A percentile compares a stretch with the other conserved stretches of the same genome.
Evolutionary conservation across 2,888 invertebrate genomes (phyloP).

Genomic region (Conus canariensis): DNA sequence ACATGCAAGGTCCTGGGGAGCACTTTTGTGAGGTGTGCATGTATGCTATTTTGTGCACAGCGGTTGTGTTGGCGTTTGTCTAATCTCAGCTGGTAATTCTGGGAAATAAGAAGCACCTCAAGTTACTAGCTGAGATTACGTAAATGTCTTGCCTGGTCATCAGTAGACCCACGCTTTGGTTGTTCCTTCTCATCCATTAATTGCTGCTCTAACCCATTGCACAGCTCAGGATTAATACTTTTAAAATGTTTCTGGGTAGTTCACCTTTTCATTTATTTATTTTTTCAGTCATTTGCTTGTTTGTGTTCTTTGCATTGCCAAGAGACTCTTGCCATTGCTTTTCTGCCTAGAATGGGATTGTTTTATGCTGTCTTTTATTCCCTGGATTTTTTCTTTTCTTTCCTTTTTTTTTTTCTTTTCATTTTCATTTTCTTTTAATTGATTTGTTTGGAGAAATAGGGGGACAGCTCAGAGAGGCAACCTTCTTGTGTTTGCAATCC

Average conservation of each 20-base stretch:
- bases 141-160: constrained; percentile 58
- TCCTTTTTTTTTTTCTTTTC: background rate
- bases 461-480: too few species aligned
- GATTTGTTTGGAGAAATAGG: too few species aligned
- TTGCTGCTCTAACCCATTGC: constrained; percentile 2
- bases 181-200: background rate
- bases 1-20: too few species aligned
- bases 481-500: too few species aligned
- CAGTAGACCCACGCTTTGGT: background rate
- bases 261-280: background rate
- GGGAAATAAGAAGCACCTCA: constrained; percentile 86
- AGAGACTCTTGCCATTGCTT: background rate
- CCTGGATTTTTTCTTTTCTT: background rate
- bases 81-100: constrained; percentile 99
- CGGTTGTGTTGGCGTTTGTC: constrained; percentile 79
- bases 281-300: background rate
- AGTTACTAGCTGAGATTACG: constrained; percentile 93
- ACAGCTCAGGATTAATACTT: background rate
- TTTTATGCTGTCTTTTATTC: background rate
- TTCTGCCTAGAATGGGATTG: too few species aligned
- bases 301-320: background rate
- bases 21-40: background rate
- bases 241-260: background rate
- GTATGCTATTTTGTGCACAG: background rate
- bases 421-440: too few species aligned